Base-by-base conservation (phyloP, 2,797 vertebrate species). In the Crypturellus tataupa region DNA sequence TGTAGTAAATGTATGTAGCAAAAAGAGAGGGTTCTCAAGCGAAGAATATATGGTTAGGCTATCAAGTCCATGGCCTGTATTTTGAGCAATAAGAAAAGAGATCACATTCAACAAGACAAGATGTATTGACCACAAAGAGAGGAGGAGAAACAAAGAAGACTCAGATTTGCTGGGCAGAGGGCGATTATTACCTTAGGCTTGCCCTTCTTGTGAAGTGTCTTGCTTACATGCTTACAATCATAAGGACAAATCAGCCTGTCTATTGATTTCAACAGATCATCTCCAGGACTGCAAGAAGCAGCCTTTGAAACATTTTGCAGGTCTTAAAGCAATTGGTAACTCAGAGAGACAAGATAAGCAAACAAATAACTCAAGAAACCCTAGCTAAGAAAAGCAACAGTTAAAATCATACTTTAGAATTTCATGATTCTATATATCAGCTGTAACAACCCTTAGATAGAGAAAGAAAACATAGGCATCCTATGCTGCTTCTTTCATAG, bases 81-180 rank as follows among this genome's bases (percentile, higher is more conserved):
- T 89, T 82, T 62, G 14, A 69, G 62, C 24, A 69, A n/a, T 31
- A 77, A 60, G 35, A 78, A 65, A 24, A 68, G 72, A 72, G 40
- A 7, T 40, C 21, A 56, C n/a, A 37, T 62, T 70, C 13, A 72
- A 60, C 29, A 64, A 55, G 64, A 49, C 12, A 80, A 27, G 14
- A 55, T 11, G 16, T 33, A 76, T 10, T 35, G 20, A 35, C 49
- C n/a, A 40, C 46, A 51, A 46, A 80, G 87, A 49, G 37, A 35
- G 12, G 33, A 46, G 23, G 10, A 80, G 46, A 47, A 87, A 60
- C 10, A 31, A 84, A 64, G 31, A 79, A 0, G 15, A 60, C 23
- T n/a, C 2, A 42, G 72, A 64, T 83, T 47, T 65, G 5, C 33
- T 35, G n/a, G n/a, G 10, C n/a, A 65, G 64, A 82, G 70, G 27